Evolutionary conservation across 1,140 invertebrate genomes (phyloP), one percentile per base, ranked within the genome.

Genomic region (Drosophila micromelanica): DNA sequence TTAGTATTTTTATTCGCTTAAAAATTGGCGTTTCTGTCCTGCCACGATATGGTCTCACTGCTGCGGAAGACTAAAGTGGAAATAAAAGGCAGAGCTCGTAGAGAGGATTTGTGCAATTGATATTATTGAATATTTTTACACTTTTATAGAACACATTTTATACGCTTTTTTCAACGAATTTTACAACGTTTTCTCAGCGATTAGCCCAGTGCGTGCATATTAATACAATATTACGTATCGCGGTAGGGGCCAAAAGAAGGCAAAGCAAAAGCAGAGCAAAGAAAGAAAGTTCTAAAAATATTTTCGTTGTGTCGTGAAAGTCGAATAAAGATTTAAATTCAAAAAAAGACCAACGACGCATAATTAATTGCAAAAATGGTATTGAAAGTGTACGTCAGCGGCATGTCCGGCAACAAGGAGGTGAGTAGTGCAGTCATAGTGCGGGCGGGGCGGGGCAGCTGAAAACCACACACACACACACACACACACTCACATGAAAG

Each of bases 381-480:
- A 91, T 95, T 98, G 74, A 97, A 97, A 95, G 94, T 98, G 73
- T 97, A 96, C 93, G 94, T 97, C 92, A 97, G 96, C 91, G 96
- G 96, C 80, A 97, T 97, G 93, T 97, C 96, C 86, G 96, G 96
- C 72, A 97, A 97, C 92, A 97, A 97, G 93, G 97, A 98, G 95
- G 97, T 97, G 93, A 95, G 86, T 86, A 56, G 13, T 72, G 48
- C 42, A 60, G 35, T 63, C 15, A 9, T 15, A 30, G 48, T 49
- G 69, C 65, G 45, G 63, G 63, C n/a, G 59, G 49, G 81, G 73
- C 43, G 65, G 68, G 63, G 77, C 42, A 43, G 57, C 23, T 65
- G 7, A 15, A 12, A 46, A 46, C 35, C 56, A 59, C 37, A 37
- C 30, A 20, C 27, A 63, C 48, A 42, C 20, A 32, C 13, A 43